These are phyloP conservation scores for Pangasianodon hypophthalmus DNA, from an alignment of 2,113 vertebrate species.

Conservation along the genomic window DNA sequence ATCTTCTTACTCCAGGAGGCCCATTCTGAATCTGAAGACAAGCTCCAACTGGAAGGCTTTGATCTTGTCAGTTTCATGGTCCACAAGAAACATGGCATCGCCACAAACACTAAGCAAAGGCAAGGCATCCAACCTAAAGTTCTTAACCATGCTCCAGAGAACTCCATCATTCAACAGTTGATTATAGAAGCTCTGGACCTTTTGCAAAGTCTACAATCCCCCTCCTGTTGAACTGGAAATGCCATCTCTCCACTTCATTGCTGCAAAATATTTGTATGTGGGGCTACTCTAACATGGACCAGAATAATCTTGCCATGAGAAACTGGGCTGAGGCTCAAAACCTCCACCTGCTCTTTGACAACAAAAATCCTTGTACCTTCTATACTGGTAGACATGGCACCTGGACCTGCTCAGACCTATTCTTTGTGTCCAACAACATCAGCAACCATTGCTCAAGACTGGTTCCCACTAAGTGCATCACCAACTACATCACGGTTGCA, in stretches of 20 bases:
- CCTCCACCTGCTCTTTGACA: background rate
- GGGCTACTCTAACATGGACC: background rate
- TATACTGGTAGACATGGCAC: background rate
- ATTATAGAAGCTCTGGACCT: background rate
- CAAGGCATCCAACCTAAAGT: background rate
- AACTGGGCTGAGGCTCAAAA: background rate
- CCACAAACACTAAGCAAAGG: background rate
- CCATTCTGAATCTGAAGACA: background rate
- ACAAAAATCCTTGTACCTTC: background rate
- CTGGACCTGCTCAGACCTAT: background rate
- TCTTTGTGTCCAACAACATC: background rate
- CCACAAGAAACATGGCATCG: background rate
- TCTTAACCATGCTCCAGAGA: background rate
- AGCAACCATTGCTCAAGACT: background rate
- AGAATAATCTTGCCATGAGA: no score
- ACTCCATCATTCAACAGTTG: background rate
- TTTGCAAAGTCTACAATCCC: background rate
- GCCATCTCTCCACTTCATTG: background rate
- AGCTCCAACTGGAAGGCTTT: background rate
- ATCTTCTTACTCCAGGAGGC: background rate
- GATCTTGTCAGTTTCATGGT: background rate
- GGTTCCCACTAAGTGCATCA: background rate
- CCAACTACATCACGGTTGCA: background rate
- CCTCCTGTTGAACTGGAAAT: background rate
- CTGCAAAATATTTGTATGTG: background rate